Conservation (phyloP, 2,888 invertebrate genomes). For the Brachypalpus laphriformis region DNA sequence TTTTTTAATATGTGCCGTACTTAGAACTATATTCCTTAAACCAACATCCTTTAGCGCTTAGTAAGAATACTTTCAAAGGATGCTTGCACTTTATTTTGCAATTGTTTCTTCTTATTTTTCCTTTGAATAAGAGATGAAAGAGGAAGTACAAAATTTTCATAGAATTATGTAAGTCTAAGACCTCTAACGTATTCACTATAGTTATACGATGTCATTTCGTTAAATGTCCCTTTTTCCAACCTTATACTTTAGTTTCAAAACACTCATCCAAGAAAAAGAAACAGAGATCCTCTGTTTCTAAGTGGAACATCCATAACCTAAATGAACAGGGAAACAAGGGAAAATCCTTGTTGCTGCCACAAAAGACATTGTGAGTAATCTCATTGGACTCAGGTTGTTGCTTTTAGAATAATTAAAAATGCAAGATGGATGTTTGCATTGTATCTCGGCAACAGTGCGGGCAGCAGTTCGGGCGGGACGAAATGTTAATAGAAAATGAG, state of each 20-base stretch:
- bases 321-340: constrained; percentile 51
- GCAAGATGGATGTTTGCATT: constrained; percentile 75
- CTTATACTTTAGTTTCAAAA: constrained; percentile 11
- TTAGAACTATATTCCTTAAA: background rate
- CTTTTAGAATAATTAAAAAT: constrained; percentile 82
- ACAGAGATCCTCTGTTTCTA: constrained; percentile 26
- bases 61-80: background rate
- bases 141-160: background rate
- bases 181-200: background rate
- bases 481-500: constrained; percentile 50
- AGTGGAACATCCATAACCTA: constrained; percentile 65
- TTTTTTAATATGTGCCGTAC: too few relatives aligned
- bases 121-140: background rate
- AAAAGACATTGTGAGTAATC: constrained; percentile 77
- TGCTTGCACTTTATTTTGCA: background rate
- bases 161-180: background rate
- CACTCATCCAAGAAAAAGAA: constrained; percentile 11
- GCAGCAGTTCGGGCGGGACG: background rate
- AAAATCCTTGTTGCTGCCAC: constrained; percentile 65
- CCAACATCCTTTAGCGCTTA: background rate
- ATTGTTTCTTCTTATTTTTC: background rate
- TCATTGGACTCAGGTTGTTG: constrained; percentile 79
- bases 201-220: constrained; percentile 18
- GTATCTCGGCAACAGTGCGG: background rate
- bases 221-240: constrained; percentile 20